Evolutionary conservation across 2,113 vertebrate genomes (phyloP), one percentile per base, ranked within the genome.

Genomic region (Charina bottae): DNA sequence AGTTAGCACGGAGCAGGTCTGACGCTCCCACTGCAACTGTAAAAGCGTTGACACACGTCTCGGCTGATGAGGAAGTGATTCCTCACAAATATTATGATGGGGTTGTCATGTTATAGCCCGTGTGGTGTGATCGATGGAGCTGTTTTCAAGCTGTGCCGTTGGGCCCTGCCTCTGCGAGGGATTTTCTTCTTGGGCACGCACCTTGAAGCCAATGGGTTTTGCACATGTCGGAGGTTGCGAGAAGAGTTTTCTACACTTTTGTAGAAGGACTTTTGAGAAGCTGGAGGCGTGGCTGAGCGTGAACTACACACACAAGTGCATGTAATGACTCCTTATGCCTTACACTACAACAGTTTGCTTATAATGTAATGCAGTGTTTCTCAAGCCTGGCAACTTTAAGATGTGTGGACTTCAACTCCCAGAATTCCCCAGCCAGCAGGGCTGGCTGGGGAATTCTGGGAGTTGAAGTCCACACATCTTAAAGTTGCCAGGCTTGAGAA

Each of bases 11-110:
- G 59, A 2, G 0, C 87, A 89, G 91, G 62, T 64, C 88, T 26
- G 6, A 0, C 59, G 83, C 53, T 95, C 91, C 94, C 95, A 54
- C 49, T 92, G 93, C 64, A 91, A 0, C 88, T 59, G 60, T 87
- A 62, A 94, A 49, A 95, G 15, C 0, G 0, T 90, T 94, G 91
- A 89, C 90, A 72, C 83, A 91, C 87, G 42, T 0, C 0, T 28
- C 54, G 90, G 94, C 78, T 37, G 89, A 85, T 83, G 59, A 90
- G 91, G 94, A 95, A 95, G 92, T 0, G 2, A 91, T 93, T 90
- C 92, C 58, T 94, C 93, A 93, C 91, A 88, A 92, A 93, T 95
- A 92, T 92, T 94, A 72, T 88, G 92, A 90, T 93, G 93, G 78
- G 46, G 83, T 89, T 95, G 88, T 93, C 92, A 68, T 86, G 55